These are phyloP conservation scores for Characodon lateralis DNA, from an alignment of 2,797 vertebrate species.

Conservation along the genomic window DNA sequence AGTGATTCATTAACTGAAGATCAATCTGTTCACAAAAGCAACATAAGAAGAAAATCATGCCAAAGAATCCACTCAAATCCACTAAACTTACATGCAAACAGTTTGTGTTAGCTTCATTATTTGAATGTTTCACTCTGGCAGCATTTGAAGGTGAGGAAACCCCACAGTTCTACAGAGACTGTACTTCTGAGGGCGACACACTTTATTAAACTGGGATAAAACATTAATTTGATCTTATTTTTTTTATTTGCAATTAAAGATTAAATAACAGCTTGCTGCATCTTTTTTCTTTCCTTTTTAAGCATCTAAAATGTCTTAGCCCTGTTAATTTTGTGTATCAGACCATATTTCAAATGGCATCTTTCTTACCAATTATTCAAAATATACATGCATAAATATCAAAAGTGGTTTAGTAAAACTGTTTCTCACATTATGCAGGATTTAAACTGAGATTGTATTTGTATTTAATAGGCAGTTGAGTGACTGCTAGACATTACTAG, in stretches of 20 bases:
- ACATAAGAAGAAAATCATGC: slow-evolving; percentile 15
- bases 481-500: neutral
- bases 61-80: slow-evolving; percentile 18
- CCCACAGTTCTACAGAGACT: slow-evolving; percentile 26
- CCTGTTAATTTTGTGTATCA: neutral
- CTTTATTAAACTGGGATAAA: slow-evolving; percentile 35
- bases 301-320: neutral
- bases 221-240: neutral
- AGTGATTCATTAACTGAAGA: slow-evolving; percentile 22
- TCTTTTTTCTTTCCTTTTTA: too few relatives aligned
- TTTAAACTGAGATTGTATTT: slow-evolving; percentile 3
- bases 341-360: neutral
- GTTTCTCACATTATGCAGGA: neutral
- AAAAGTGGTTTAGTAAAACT: neutral
- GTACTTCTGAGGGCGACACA: neutral
- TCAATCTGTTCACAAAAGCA: slow-evolving; percentile 50
- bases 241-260: too few relatives aligned
- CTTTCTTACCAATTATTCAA: neutral
- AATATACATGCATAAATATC: neutral
- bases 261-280: too few relatives aligned
- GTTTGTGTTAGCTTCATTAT: slow-evolving; percentile 14
- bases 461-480: neutral
- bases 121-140: slow-evolving; percentile 31
- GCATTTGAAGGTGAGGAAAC: slow-evolving; percentile 25
- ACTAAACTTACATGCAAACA: slow-evolving; percentile 10